phyloP scores from a whole-genome alignment of 2,888 invertebrate genomes.

The Nephrotoma appendiculata region DNA sequence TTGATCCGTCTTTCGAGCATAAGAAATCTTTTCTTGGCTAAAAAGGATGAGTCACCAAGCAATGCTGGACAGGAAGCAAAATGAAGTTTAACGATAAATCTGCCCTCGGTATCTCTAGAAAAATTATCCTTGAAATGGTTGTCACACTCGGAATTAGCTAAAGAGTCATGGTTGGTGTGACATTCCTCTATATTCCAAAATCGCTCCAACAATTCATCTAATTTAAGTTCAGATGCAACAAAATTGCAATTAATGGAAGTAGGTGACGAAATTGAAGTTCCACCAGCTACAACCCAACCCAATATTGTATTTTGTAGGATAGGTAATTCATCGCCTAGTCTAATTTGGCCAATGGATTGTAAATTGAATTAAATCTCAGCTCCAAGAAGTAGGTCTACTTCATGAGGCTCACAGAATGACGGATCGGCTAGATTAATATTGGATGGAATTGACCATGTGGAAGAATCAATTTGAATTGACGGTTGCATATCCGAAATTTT shows the following conservation, averaged over 20 bases:
- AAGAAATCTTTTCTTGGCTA: neutral
- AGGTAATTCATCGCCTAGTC: neutral
- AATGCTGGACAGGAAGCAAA: neutral
- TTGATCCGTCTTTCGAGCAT: neutral
- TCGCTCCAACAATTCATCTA: neutral
- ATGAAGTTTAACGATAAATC: neutral
- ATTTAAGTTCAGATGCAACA: neutral
- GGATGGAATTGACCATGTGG: neutral
- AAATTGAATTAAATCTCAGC: neutral
- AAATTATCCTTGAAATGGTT: neutral
- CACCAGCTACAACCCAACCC: neutral
- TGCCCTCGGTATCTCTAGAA: neutral
- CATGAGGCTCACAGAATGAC: neutral
- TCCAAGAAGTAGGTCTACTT: neutral
- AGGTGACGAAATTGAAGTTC: neutral
- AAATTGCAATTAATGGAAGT: neutral
- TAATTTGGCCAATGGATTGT: neutral
- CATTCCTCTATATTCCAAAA: neutral
- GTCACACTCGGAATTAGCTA: neutral
- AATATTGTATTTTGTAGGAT: neutral
- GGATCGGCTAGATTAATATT: constrained; percentile 1
- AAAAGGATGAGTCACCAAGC: neutral
- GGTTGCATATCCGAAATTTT: neutral
- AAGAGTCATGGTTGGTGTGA: neutral
- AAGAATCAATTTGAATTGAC: neutral